phyloP scores from a whole-genome alignment of 2,888 invertebrate genomes.

The Machimus rusticus region DNA sequence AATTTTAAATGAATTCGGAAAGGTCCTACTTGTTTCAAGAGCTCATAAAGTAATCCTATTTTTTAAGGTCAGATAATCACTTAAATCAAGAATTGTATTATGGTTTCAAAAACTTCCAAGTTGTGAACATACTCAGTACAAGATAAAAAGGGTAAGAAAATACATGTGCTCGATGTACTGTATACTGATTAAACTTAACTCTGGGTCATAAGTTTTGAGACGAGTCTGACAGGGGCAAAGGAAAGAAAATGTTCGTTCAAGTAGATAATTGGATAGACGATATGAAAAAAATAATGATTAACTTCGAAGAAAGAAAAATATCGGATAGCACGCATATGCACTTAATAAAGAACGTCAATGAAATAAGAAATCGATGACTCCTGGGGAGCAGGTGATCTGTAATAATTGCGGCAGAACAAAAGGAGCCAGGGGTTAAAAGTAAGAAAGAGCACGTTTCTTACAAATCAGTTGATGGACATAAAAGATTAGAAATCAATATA shows the following conservation, averaged over 20 bases:
- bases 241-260: not conserved
- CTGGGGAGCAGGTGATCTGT: not conserved
- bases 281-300: not conserved
- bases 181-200: not conserved
- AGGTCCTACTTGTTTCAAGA: not conserved
- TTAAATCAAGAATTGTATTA: not conserved
- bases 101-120: not conserved
- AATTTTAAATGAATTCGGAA: not conserved
- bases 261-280: not conserved
- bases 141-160: not conserved
- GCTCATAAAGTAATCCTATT: not conserved
- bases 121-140: not conserved
- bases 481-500: not conserved
- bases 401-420: not conserved
- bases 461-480: not conserved
- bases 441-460: not conserved
- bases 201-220: not conserved
- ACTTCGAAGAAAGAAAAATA: not conserved
- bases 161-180: not conserved
- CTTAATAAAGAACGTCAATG: not conserved
- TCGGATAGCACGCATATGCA: not conserved
- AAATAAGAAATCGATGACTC: not conserved
- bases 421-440: not conserved
- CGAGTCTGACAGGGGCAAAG: not conserved
- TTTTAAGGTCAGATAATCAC: not conserved